Conservation (phyloP, 92 coral and sea anemone genomes). For the Paragorgia papillata region DNA sequence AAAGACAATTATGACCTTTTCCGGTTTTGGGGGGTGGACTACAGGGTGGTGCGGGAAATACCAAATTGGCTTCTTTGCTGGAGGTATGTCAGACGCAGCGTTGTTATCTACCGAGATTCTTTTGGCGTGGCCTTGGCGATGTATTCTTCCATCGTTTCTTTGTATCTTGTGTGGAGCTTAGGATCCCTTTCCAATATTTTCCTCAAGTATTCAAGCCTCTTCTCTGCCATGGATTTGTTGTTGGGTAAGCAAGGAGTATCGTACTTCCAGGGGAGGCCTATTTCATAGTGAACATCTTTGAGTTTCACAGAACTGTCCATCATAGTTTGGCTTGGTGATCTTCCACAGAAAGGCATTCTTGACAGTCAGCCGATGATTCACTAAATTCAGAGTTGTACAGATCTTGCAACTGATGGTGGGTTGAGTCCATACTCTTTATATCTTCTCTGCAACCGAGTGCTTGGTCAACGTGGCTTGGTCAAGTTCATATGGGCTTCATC, state of each 20-base stretch:
- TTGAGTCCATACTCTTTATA: slow-evolving; percentile 27
- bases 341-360: slow-evolving; percentile 60
- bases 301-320: slow-evolving; percentile 49
- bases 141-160: slow-evolving; percentile 43
- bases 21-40: slow-evolving; percentile 19
- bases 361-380: slow-evolving; percentile 40
- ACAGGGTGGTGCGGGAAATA: slow-evolving; percentile 72
- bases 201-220: slow-evolving; percentile 38
- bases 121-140: slow-evolving; percentile 52
- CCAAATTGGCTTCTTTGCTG: slow-evolving; percentile 32
- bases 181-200: slow-evolving; percentile 42
- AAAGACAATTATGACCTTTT: slow-evolving; percentile 4
- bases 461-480: slow-evolving; percentile 63
- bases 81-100: not conserved
- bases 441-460: slow-evolving; percentile 57
- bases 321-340: slow-evolving; percentile 47
- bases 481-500: slow-evolving; percentile 46
- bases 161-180: slow-evolving; percentile 44
- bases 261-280: slow-evolving; percentile 55
- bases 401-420: slow-evolving; percentile 46
- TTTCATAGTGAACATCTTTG: slow-evolving; percentile 57
- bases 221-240: slow-evolving; percentile 47
- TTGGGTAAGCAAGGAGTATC: slow-evolving; percentile 32
- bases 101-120: slow-evolving; percentile 39
- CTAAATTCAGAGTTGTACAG: slow-evolving; percentile 61